Conservation (phyloP, 2,113 vertebrate genomes). For the Ardeotis arabs region DNA sequence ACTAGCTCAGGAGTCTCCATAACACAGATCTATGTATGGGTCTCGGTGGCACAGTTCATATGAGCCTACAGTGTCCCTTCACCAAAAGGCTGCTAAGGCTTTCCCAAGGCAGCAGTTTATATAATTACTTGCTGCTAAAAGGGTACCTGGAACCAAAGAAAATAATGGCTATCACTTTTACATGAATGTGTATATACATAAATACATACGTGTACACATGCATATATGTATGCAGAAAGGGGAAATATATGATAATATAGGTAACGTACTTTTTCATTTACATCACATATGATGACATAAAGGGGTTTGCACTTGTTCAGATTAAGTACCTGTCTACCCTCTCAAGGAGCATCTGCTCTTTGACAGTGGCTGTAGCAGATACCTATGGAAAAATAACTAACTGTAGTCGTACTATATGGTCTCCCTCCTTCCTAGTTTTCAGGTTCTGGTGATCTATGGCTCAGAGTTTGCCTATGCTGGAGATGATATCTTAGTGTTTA, state of each 20-base stretch:
- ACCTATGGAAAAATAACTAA: not conserved
- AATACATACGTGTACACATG: no score
- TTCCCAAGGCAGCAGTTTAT: not conserved
- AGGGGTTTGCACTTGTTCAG: not conserved
- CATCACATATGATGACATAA: not conserved
- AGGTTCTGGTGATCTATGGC: not conserved
- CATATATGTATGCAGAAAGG: not conserved
- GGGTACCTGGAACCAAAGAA: not conserved
- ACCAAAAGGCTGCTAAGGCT: not conserved
- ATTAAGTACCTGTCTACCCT: not conserved
- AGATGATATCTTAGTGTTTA: not conserved
- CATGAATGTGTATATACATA: not conserved
- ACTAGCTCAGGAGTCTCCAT: not conserved
- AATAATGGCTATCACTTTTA: not conserved
- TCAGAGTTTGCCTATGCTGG: not conserved
- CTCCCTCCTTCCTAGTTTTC: not conserved
- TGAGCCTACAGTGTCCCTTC: not conserved
- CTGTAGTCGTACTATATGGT: not conserved
- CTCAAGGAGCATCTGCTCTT: not conserved
- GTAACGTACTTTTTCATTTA: not conserved
- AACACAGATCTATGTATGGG: not conserved
- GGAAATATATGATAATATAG: not conserved
- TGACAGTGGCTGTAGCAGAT: not conserved
- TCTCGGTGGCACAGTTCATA: not conserved
- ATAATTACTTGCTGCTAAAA: not conserved